Base-by-base conservation (phyloP, 1,140 invertebrate species). In the Drosophila burlai region DNA sequence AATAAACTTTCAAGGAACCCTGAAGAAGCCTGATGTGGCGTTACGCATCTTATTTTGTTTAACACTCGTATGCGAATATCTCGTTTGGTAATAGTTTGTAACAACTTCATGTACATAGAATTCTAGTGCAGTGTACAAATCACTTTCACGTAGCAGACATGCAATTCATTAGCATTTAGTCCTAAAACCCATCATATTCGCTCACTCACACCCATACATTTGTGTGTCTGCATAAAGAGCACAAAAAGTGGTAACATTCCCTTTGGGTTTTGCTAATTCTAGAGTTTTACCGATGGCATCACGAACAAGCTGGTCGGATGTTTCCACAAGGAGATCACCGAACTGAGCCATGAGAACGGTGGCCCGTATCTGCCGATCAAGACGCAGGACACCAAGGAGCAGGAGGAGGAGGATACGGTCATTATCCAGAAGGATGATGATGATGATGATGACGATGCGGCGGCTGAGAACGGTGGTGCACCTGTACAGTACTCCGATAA, bases 251-350 rank as follows among this genome's bases (percentile, higher is more conserved):
- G 6, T 54, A 69, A 69, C 40, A 26, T 42, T 47, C 3, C 31
- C 5, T 45, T 21, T 40, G n/a, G 43, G 36, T 43, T 34, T 64
- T 43, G 49, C 9, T 77, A 16, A 64, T 90, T 87, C 42, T 69
- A 99, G 98, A 93, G 96, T 80, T 99, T 99, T 93, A 99, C 97
- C 61, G 97, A 98, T 95, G 98, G 98, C 34, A 98, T 99, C 59
- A 98, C 98, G 54, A 99, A 99, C 94, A 97, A 97, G 93, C 94
- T 99, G 68, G 94, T 99, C 50, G 97, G 97, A 31, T 97, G 97
- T 81, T 97, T 94, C 85, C 85, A 92, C 71, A 92, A 92, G 24
- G 46, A 68, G 66, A 68, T 34, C 67, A 59, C 68, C 50, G 66
- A 89, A 72, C 18, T 83, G 49, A 79, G 38, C 47, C 79, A 86